Evolutionary conservation across 53 echinoderm and acorn worm genomes (phyloP), one percentile per base, ranked within the genome.

Genomic region (Antedon mediterranea): DNA sequence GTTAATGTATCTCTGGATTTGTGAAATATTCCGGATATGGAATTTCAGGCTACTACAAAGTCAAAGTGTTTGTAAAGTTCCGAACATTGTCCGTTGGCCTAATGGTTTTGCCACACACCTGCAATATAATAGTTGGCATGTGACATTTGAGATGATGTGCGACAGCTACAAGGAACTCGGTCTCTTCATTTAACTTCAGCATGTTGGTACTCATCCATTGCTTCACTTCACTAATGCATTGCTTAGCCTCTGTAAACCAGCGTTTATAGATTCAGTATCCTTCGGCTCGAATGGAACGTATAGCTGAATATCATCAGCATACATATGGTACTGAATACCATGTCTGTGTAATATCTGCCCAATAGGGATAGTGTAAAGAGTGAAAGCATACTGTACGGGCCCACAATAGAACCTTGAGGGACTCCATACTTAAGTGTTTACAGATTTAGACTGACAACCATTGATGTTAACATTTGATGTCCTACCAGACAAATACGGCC

Each of bases 21-120:
- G 57, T n/a, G 79, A 79, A n/a, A 79, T 79, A 71, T 70, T 70
- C n/a, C 71, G 71, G 30, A 79, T 44, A 30, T 79, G 79, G n/a
- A 32, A 79, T 31, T 30, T 13, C 32, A 43, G 57, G 31, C 43
- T 57, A 57, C 71, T 71, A 71, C 79, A 79, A 11, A 79, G 71
- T 71, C 32, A 1, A 43, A 32, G 71, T 27, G 13, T 79, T 79
- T 30, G 71, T 44, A 11, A 15, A 57, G 23, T 78, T 78, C 43
- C 43, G 28, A 43, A 78, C 43, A 78, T 43, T 78, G 57, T 78
- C 78, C 20, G 43, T 43, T 78, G 78, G 43, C 57, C 30, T 23
- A 78, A 78, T 78, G 30, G 57, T 20, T 18, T 78, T 57, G 57
- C 43, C 29, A 9, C 29, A 43, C 8, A 78, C 33, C 57, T 57